Evolutionary conservation across 2,113 vertebrate genomes (phyloP), one percentile per base, ranked within the genome.

Genomic region (Epinephelus cyanopodus): DNA sequence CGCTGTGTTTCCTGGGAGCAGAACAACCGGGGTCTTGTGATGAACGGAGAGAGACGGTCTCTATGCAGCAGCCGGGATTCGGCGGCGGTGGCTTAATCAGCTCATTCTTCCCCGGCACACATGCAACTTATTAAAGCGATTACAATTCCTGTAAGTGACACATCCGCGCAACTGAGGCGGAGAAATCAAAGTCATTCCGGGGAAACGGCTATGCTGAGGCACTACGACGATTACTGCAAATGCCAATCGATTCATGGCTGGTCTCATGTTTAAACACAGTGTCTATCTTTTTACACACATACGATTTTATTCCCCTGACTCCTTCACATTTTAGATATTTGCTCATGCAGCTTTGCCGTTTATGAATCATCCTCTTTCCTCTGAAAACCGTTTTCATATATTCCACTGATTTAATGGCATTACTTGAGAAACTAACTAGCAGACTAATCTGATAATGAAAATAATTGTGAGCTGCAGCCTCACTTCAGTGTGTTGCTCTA

Each of bases 41-140:
- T 65, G 72, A 74, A 61, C 33, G 4, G 45, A 74, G 58, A 21
- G 58, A 50, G 18, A 65, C 23, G 75, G 76, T 72, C 61, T 87
- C 84, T 42, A 17, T 6, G 76, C 61, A 62, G 54, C 77, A 83
- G 72, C n/a, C 21, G 25, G 57, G 25, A 54, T 68, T 54, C 33
- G 17, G 47, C 3, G 8, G 69, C 1, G 33, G 68, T 19, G 14
- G 52, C 63, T 72, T 77, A 85, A 91, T 87, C 73, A 83, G 69
- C 82, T 60, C 80, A 29, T 67, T 75, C 73, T 25, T 84, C 61
- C 39, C 19, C 10, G 3, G 48, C 13, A 39, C 72, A 21, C 83
- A 79, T 48, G 54, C 68, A 18, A 37, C 81, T 88, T 70, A 85
- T 88, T 89, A 79, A 85, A 79, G 73, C 58, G 63, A 89, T 89